A percentile compares a stretch with the other conserved stretches of the same genome.
Conservation (phyloP, 2,888 invertebrate genomes). For the Chirona hameri region DNA sequence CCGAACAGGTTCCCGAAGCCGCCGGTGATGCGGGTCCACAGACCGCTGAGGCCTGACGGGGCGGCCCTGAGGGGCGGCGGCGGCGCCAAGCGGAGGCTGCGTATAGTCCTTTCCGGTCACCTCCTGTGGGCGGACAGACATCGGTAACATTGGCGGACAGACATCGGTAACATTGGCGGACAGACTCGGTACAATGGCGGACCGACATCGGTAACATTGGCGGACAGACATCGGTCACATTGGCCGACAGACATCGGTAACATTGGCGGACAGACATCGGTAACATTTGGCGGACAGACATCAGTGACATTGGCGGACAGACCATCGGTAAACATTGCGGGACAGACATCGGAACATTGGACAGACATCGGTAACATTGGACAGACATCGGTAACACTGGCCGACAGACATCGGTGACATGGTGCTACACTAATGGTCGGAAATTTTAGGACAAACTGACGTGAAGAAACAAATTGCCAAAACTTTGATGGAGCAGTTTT, state of each 20-base stretch:
- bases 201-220: background rate
- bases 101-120: background rate
- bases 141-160: background rate
- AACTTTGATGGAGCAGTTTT: no score
- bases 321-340: background rate
- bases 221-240: no score
- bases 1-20: constrained; percentile 4
- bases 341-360: background rate
- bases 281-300: background rate
- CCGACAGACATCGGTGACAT: background rate
- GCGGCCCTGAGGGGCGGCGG: constrained; percentile 5
- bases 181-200: background rate
- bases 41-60: background rate
- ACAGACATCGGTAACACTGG: no score
- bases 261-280: background rate
- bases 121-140: background rate
- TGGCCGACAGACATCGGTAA: background rate
- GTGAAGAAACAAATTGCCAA: no score
- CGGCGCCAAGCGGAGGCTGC: background rate
- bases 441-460: no score
- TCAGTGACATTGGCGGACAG: background rate
- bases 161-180: background rate
- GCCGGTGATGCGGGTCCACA: background rate
- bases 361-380: no score
- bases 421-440: background rate